Percentiles rank a stretch among this genome's conserved stretches.
phyloP scores from a whole-genome alignment of 92 coral and sea anemone species.

The Porites rus region DNA sequence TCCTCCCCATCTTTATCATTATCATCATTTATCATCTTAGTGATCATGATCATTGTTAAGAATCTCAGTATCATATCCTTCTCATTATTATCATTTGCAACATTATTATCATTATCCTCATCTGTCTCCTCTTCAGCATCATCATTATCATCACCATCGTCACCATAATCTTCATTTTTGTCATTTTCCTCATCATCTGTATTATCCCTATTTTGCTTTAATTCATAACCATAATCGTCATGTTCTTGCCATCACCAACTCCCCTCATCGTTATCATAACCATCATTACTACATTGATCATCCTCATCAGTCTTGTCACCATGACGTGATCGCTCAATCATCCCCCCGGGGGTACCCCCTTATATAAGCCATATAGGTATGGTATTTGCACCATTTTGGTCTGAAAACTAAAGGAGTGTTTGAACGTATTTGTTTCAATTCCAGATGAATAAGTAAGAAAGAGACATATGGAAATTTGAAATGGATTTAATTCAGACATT shows the following conservation, averaged over 20 bases:
- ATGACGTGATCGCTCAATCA: background rate
- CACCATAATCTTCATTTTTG: background rate
- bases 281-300: background rate
- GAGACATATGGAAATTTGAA: too few species aligned
- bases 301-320: background rate
- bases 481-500: too few species aligned
- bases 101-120: background rate
- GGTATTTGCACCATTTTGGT: too few species aligned
- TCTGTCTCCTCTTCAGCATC: background rate
- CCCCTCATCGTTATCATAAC: background rate
- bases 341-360: too few species aligned
- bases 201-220: background rate
- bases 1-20: background rate
- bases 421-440: too few species aligned
- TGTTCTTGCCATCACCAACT: too few species aligned
- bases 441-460: too few species aligned
- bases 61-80: background rate
- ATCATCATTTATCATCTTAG: background rate
- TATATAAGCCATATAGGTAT: too few species aligned
- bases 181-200: background rate
- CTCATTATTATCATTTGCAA: too few species aligned
- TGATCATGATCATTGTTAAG: background rate
- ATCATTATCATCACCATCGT: background rate
- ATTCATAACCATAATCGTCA: too few species aligned
- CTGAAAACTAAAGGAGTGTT: too few species aligned